Conservation (phyloP, 1,140 invertebrate species). For the Drosophila sturtevanti region DNA sequence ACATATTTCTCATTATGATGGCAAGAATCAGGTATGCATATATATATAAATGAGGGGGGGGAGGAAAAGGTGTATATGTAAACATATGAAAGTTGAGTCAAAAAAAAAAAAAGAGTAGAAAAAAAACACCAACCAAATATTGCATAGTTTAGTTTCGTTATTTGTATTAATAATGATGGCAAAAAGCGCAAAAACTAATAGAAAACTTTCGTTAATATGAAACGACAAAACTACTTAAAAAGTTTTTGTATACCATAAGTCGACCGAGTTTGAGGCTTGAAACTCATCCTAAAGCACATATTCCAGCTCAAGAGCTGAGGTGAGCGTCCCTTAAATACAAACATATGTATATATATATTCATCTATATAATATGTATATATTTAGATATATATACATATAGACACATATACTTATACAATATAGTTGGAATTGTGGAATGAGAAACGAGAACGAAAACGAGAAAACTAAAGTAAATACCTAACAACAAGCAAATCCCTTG, state of each 20-base stretch:
- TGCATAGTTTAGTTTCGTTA: slow-evolving; percentile 61
- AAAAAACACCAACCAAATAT: slow-evolving; percentile 42
- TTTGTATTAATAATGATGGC: slow-evolving; percentile 72
- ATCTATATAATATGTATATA: neutral
- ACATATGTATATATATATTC: too few relatives aligned
- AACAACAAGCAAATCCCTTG: slow-evolving; percentile 80
- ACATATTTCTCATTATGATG: slow-evolving; percentile 70
- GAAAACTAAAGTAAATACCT: slow-evolving; percentile 73
- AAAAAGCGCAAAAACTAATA: slow-evolving; percentile 78
- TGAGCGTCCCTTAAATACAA: neutral
- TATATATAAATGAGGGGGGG: slow-evolving; percentile 27
- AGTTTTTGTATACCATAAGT: slow-evolving; percentile 72
- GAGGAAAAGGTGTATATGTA: slow-evolving; percentile 31
- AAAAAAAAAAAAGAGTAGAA: slow-evolving; percentile 3
- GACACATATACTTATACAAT: neutral
- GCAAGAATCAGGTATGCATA: slow-evolving; percentile 45
- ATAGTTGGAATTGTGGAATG: slow-evolving; percentile 12
- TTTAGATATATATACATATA: neutral
- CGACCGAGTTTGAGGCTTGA: slow-evolving; percentile 32
- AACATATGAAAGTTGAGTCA: slow-evolving; percentile 1
- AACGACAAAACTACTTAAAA: slow-evolving; percentile 80
- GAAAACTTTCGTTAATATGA: slow-evolving; percentile 77
- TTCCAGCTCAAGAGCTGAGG: neutral
- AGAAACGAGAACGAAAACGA: slow-evolving; percentile 30
- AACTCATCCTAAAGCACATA: slow-evolving; percentile 19